Conservation (phyloP, 2,113 vertebrate species). For the Mystacornis crossleyi region DNA sequence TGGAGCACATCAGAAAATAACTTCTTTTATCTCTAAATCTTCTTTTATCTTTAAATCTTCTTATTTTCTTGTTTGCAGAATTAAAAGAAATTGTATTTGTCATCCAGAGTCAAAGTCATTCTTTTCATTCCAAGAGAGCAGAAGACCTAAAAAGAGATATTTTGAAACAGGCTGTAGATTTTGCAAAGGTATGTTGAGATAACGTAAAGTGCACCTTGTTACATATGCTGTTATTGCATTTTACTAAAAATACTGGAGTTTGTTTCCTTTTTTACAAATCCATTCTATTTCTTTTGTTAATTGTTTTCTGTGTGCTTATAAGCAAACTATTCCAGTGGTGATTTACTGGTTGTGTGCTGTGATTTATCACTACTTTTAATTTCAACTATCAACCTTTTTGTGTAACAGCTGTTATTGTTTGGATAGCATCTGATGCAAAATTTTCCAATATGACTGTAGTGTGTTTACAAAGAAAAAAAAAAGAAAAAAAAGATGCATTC, state of each 20-base stretch:
- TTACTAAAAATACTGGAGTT: neutral
- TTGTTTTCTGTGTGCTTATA: neutral
- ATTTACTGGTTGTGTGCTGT: neutral
- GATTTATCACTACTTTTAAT: neutral
- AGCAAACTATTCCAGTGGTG: neutral
- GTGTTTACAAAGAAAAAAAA: neutral
- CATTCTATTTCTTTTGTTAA: neutral
- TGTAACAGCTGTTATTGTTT: neutral
- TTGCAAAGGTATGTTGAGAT: conserved; percentile 81
- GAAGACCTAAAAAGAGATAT: conserved; percentile 81
- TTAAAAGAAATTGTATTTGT: conserved; percentile 89
- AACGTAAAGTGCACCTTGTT: neutral
- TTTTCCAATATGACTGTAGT: neutral
- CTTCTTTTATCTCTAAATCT: neutral
- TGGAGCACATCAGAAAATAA: neutral
- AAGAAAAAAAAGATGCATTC: neutral
- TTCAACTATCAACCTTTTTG: neutral
- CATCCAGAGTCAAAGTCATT: conserved; percentile 95
- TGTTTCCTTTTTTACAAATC: neutral
- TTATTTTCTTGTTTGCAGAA: conserved; percentile 78
- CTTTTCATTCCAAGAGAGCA: conserved; percentile 88
- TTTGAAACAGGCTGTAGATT: conserved; percentile 79
- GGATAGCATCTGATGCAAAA: neutral
- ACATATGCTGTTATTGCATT: neutral
- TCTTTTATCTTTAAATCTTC: conserved; percentile 1